Percentiles rank a stretch among this genome's conserved stretches.
Evolutionary conservation across 2,888 invertebrate genomes (phyloP).

Genomic region (Amphiduros pacificus): DNA sequence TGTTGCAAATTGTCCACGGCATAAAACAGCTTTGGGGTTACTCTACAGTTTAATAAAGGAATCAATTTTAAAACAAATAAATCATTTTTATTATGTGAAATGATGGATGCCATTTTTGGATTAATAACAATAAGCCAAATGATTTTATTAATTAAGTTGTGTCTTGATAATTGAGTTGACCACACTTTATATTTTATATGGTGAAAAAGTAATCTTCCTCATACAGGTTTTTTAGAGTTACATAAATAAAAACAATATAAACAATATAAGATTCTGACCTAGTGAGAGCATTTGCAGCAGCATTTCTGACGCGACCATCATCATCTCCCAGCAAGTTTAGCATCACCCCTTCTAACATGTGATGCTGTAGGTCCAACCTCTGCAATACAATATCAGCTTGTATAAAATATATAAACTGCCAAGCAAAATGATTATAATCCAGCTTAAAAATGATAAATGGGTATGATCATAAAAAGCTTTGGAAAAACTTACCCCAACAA

Average conservation of each 20-base stretch:
- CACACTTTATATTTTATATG: too few relatives aligned
- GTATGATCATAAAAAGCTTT: not conserved
- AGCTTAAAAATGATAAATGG: not conserved
- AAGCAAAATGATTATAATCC: not conserved
- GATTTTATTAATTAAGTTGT: too few relatives aligned
- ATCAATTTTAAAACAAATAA: not conserved
- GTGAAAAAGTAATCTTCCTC: too few relatives aligned
- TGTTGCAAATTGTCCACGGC: constrained; percentile 63
- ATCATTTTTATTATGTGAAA: too few relatives aligned
- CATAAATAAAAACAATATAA: too few relatives aligned
- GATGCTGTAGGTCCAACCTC: constrained; percentile 62
- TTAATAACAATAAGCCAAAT: too few relatives aligned
- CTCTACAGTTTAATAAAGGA: constrained; percentile 34
- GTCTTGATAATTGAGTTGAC: too few relatives aligned
- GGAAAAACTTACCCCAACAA: constrained; percentile 42
- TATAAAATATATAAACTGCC: not conserved
- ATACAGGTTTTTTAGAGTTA: too few relatives aligned
- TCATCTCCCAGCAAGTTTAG: constrained; percentile 72
- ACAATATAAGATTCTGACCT: too few relatives aligned
- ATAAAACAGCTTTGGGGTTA: constrained; percentile 57
- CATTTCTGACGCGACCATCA: constrained; percentile 76
- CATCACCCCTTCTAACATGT: constrained; percentile 67
- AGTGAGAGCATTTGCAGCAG: constrained; percentile 71
- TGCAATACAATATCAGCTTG: constrained; percentile 24
- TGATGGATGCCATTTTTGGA: too few relatives aligned